Base-by-base conservation (phyloP, 2,888 invertebrate genomes). In the Camptogramma bilineatum region DNA sequence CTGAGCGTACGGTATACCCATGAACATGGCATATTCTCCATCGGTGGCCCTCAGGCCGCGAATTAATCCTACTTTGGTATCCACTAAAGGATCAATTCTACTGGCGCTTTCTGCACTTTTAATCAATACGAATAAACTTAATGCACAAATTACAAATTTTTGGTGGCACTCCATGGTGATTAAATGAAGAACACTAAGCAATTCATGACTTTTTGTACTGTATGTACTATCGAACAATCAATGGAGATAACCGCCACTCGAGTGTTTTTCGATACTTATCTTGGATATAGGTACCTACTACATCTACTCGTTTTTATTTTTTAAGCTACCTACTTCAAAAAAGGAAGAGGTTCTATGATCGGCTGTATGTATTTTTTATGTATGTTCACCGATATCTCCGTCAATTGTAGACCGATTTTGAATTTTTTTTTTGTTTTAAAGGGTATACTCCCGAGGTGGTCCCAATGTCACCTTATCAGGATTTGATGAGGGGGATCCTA, bases 1-100 rank as follows among this genome's bases (percentile, higher is more conserved):
- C 4, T 62, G 61, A 16, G 75, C 80, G 64, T 75, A 80, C 4
- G 80, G 79, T 2, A 80, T 73, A 8, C 79, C 80, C 10, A 76
- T 62, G 31, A 74, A 80, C 51, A 70, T 70, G 1, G 69, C 63
- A 39, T 75, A 78, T 0, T 68, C 55, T 0, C 76, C 77, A 34
- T 73, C 63, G 0, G 59, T 53, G 48, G 72, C 69, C 9, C 47
- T 62, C 0, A 75, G 56, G 2, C 77, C 76, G 0, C 70, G 62
- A 13, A 78, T 73, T 19, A 76, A 58, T 0, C 76, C 77, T 4
- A 46, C 9, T 4, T 72, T 73, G 0, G 73, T 73, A 5, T 70
- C 69, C 1, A 77, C 75, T 2, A 75, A 51, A 0, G 75, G 77
- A 18, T 76, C 76, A 16, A 71, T 46, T 42, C 75, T 70, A 1